Evolutionary conservation across 2,888 invertebrate genomes (phyloP), one percentile per base, ranked within the genome.

Genomic region (Vesta saturnalis): DNA sequence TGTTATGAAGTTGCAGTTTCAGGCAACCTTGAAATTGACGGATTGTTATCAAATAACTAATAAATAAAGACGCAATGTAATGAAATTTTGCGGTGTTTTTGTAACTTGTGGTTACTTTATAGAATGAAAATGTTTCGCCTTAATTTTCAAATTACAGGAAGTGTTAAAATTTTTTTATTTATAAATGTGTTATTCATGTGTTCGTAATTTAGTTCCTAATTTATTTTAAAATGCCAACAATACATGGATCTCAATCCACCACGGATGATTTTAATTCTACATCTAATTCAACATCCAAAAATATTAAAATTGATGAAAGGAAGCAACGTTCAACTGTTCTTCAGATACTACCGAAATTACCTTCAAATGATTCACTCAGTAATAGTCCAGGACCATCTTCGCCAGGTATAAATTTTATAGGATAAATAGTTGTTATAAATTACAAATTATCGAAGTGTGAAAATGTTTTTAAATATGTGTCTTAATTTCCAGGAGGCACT

Each of bases 341-440:
- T 49, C 80, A 79, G 68, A 79, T 87, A 71, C 83, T 88, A 77
- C 86, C 88, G 75, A 88, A 87, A 84, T 83, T 87, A 77, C 86
- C 87, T 74, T 88, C 88, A 70, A 86, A 84, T 75, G 88, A 89
- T 80, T 88, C 88, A 75, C 83, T 88, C 77, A 87, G 85, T 82
- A 87, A 87, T 82, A 88, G 87, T 79, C 86, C 86, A 79, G 86
- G 85, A 77, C 87, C 88, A 77, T 85, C 86, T 79, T 87, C 87
- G 77, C 87, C 88, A 84, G 87, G 88, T 88, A 85, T n/a, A n/a
- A n/a, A n/a, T n/a, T n/a, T n/a, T n/a, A n/a, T n/a, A n/a, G n/a
- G n/a, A n/a, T n/a, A n/a, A n/a, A n/a, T n/a, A n/a, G n/a, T n/a
- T n/a, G n/a, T 84, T 68, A 14, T 57, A 30, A 8, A n/a, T 39